Evolutionary conservation across 2,888 invertebrate species (phyloP), one percentile per base, ranked within the genome.

Genomic region (Chydorus sphaericus): DNA sequence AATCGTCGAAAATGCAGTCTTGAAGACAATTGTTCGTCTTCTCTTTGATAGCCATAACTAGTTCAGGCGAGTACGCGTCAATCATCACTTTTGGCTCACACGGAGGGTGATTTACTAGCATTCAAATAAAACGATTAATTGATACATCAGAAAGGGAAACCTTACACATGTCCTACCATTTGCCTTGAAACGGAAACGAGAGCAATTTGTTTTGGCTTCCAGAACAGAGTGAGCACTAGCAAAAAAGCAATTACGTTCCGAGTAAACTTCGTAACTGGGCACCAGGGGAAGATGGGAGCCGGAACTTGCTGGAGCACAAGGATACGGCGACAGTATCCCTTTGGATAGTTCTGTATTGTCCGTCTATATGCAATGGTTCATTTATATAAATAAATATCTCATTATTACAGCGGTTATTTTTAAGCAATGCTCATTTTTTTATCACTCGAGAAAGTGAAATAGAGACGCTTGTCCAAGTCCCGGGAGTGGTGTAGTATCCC

Each of bases 401-500:
- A n/a, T n/a, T n/a, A n/a, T n/a, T n/a, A n/a, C n/a, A n/a, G n/a
- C n/a, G n/a, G n/a, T n/a, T n/a, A n/a, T n/a, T n/a, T n/a, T n/a
- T n/a, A n/a, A n/a, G n/a, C n/a, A n/a, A n/a, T n/a, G n/a, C n/a
- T n/a, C n/a, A n/a, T n/a, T n/a, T n/a, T n/a, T n/a, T n/a, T n/a
- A n/a, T n/a, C n/a, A 44, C 44, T 28, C 44, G 8, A 7, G 44
- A 26, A 28, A 44, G 28, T 4, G 44, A 44, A 28, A 44, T 44
- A 28, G 44, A 44, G 18, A 44, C 44, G 7, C 44, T 28, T 1
- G 44, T 28, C 44, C 44, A 44, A 14, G 23, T 44, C 7, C 44
- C 44, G 14, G 55, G 55, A 30, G 55, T 37, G 18, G 48, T 33
- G 36, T 55, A 55, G 16, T 55, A 49, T 2, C 55, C 55, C n/a